Conservation (phyloP, 1,140 invertebrate genomes). For the Octopus sinensis region DNA sequence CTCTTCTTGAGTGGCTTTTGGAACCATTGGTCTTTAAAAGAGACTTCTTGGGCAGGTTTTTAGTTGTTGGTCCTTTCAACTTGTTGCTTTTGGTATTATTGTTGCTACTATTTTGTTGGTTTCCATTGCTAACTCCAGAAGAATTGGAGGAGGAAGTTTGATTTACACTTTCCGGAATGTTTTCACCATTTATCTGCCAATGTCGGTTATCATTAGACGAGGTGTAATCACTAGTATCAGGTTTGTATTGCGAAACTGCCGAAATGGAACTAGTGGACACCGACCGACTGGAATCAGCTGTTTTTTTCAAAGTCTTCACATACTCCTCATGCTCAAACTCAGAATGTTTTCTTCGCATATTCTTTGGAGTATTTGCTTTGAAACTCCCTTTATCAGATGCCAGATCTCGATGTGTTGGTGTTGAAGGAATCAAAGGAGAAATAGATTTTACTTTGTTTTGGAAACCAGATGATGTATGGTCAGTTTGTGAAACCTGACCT, state of each 20-base stretch:
- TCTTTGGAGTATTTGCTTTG: constrained; percentile 49
- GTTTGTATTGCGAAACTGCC: not conserved
- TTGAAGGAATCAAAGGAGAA: no score
- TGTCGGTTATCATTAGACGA: not conserved
- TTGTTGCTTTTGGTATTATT: no score
- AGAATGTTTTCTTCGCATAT: constrained; percentile 47
- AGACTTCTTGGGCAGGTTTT: constrained; percentile 38
- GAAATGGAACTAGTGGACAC: constrained; percentile 9
- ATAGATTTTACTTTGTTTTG: no score
- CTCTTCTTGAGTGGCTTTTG: constrained; percentile 63
- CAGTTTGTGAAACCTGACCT: no score
- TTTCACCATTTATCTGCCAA: not conserved
- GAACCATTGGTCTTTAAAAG: constrained; percentile 39
- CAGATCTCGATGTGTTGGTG: constrained; percentile 37
- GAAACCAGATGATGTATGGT: no score
- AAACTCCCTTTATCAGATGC: constrained; percentile 54
- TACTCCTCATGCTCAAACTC: constrained; percentile 51
- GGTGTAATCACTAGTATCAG: not conserved
- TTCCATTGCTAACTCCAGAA: no score
- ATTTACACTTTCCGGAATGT: no score
- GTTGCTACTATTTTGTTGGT: no score
- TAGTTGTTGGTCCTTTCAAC: not conserved
- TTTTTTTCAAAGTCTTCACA: constrained; percentile 29
- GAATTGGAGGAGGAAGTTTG: no score
- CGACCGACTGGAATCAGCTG: not conserved